phyloP scores from a whole-genome alignment of 2,797 vertebrate species.

The Hybognathus amarus region DNA sequence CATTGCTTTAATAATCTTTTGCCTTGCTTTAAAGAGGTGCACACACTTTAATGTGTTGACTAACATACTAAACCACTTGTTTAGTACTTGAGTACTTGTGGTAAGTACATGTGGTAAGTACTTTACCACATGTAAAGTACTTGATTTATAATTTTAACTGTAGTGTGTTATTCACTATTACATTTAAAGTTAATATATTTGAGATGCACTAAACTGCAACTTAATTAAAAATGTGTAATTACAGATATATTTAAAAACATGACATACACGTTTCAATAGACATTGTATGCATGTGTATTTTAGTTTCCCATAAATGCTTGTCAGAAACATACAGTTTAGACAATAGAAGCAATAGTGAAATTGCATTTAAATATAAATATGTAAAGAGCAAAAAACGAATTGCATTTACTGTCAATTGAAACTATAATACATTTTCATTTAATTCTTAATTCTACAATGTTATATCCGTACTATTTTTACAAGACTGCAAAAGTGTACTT shows the following conservation, averaged over 20 bases:
- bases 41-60: not conserved
- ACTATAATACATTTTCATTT: not conserved
- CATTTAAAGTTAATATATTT: too few relatives aligned
- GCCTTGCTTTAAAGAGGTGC: not conserved
- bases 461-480: not conserved
- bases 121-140: too few relatives aligned
- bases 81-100: too few relatives aligned
- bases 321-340: not conserved
- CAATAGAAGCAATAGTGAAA: not conserved
- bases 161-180: too few relatives aligned
- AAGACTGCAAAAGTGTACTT: not conserved
- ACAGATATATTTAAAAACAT: not conserved
- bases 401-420: too few relatives aligned
- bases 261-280: not conserved
- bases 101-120: too few relatives aligned
- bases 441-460: not conserved
- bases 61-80: not conserved
- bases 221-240: not conserved
- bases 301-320: not conserved
- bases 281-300: not conserved
- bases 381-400: not conserved
- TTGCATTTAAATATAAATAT: not conserved
- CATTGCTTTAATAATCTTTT: not conserved
- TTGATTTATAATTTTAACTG: too few relatives aligned
- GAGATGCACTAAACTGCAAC: too few relatives aligned